Conservation (phyloP, 2,888 invertebrate species). For the Ectemnius cavifrons region DNA sequence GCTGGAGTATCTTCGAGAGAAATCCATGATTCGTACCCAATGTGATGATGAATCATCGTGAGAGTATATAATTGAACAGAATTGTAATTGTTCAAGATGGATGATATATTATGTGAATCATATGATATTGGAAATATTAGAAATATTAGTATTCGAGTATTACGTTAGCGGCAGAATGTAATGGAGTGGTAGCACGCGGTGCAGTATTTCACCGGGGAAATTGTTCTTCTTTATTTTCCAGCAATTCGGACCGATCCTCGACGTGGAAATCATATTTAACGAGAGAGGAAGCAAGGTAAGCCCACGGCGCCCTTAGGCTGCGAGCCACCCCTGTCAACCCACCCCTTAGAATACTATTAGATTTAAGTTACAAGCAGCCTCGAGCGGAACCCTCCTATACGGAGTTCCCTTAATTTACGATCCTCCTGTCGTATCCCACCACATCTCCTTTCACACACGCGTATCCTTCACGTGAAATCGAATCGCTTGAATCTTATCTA, state of each 20-base stretch:
- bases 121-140: too few species aligned
- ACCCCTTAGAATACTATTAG: constrained; percentile 52
- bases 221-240: constrained; percentile 77
- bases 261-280: constrained; percentile 99
- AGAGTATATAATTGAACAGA: too few species aligned
- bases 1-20: too few species aligned
- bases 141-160: too few species aligned
- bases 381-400: constrained; percentile 43
- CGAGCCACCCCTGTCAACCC: constrained; percentile 68
- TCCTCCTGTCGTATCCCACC: constrained; percentile 10
- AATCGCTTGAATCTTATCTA: too few species aligned
- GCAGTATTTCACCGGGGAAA: not conserved
- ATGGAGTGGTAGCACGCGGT: too few species aligned
- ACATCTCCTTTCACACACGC: not conserved
- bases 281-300: constrained; percentile 99
- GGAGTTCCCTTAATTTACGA: constrained; percentile 20
- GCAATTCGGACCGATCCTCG: constrained; percentile 99
- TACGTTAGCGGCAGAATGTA: too few species aligned
- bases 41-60: too few species aligned
- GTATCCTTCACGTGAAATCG: not conserved
- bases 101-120: too few species aligned
- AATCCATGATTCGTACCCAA: too few species aligned
- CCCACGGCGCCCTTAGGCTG: constrained; percentile 62
- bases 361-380: constrained; percentile 42
- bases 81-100: too few species aligned